A percentile compares a stretch with the other conserved stretches of the same genome.
Conservation (phyloP, 2,888 invertebrate species). For the Trissolcus japonicus region DNA sequence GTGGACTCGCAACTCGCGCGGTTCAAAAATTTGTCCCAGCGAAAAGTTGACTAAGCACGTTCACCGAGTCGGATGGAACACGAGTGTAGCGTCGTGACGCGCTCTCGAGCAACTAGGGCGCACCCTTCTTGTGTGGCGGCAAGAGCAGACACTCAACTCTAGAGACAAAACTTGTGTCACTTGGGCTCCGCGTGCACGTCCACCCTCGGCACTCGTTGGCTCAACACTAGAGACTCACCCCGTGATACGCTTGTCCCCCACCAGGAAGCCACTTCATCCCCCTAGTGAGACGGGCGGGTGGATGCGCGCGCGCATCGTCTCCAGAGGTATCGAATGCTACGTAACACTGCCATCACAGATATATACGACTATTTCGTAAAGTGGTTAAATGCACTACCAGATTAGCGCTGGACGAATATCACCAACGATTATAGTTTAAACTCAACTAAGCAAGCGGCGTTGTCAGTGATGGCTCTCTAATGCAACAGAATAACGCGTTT, state of each 20-base stretch:
- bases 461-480: constrained; percentile 32
- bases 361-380: constrained; percentile 73
- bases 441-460: constrained; percentile 42
- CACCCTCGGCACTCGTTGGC: constrained; percentile 58
- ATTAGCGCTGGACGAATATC: constrained; percentile 67
- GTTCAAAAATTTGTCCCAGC: too few species aligned
- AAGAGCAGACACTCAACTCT: constrained; percentile 54
- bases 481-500: constrained; percentile 49
- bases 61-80: neutral
- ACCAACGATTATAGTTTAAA: constrained; percentile 53
- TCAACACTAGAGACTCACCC: constrained; percentile 52
- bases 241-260: constrained; percentile 35
- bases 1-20: neutral
- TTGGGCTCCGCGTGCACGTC: constrained; percentile 63
- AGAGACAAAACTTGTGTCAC: constrained; percentile 58
- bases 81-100: constrained; percentile 42
- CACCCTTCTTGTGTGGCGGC: constrained; percentile 67
- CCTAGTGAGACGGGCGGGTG: constrained; percentile 57
- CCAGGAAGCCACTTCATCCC: constrained; percentile 44
- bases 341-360: constrained; percentile 67
- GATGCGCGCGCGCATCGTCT: constrained; percentile 61
- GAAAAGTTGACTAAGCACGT: too few species aligned
- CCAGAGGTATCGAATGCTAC: constrained; percentile 74
- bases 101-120: constrained; percentile 62
- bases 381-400: constrained; percentile 75